Percentiles rank a stretch among this genome's conserved stretches.
Evolutionary conservation across 2,888 invertebrate species (phyloP).

Genomic region (Lithophane socia): DNA sequence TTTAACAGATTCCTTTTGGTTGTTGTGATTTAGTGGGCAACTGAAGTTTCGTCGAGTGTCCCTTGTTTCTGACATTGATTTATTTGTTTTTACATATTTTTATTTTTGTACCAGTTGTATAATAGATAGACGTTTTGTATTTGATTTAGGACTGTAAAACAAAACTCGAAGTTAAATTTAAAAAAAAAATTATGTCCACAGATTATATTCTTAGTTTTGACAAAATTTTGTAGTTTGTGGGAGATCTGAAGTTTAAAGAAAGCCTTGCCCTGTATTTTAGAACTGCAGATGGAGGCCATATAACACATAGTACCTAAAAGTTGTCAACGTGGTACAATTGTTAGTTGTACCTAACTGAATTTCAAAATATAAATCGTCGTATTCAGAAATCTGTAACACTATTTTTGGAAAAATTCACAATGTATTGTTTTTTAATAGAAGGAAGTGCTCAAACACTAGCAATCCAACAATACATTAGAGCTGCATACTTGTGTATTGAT

Average conservation of each 20-base stretch:
- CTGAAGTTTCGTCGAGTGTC: constrained; percentile 21
- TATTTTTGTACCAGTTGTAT: background rate
- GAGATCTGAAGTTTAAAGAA: too few species aligned
- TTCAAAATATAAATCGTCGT: too few species aligned
- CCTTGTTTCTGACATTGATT: constrained; percentile 37
- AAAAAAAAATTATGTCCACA: too few species aligned
- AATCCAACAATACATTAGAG: background rate
- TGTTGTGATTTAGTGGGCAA: constrained; percentile 43
- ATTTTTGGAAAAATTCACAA: too few species aligned
- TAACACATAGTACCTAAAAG: too few species aligned
- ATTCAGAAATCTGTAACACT: background rate
- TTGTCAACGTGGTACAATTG: too few species aligned
- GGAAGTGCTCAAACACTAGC: background rate
- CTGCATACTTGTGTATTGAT: background rate
- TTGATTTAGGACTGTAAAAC: background rate
- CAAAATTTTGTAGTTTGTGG: too few species aligned
- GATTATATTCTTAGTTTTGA: too few species aligned
- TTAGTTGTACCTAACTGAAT: too few species aligned
- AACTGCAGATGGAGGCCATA: too few species aligned
- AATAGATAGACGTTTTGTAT: background rate
- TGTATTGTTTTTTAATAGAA: background rate
- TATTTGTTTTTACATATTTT: constrained; percentile 23
- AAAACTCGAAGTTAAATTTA: too few species aligned
- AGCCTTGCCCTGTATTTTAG: too few species aligned
- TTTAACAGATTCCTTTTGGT: constrained; percentile 49